These are phyloP conservation scores for Propithecus deckenii DNA, from an alignment of 2,797 vertebrate species.

Conservation along the genomic window DNA sequence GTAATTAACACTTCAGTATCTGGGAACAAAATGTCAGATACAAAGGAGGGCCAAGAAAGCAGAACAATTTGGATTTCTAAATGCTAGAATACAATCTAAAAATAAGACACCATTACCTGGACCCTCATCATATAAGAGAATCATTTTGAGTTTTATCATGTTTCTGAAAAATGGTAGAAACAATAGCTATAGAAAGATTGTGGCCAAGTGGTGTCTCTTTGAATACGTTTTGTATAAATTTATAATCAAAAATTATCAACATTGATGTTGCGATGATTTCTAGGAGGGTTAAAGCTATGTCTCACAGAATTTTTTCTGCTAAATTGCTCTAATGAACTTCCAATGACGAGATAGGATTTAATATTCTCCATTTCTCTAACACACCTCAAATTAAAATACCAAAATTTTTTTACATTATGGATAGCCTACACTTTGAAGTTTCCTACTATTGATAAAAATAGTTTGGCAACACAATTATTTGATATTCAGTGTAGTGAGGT, in stretches of 20 bases:
- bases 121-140: neutral
- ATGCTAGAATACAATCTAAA: constrained; percentile 23
- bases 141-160: neutral
- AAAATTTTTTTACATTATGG: neutral
- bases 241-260: neutral
- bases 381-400: neutral
- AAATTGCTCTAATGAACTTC: neutral
- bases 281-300: neutral
- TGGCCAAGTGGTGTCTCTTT: neutral
- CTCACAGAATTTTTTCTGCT: neutral
- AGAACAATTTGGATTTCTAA: constrained; percentile 36
- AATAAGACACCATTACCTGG: neutral
- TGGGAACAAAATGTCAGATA: constrained; percentile 38
- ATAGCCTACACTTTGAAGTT: neutral
- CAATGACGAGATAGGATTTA: neutral
- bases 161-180: constrained; percentile 23
- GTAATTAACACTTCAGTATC: constrained; percentile 20
- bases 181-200: neutral
- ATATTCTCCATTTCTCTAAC: neutral
- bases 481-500: neutral
- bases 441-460: neutral
- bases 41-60: constrained; percentile 27
- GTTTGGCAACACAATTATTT: neutral
- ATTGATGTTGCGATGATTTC: neutral
- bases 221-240: neutral